Evolutionary conservation across 2,888 invertebrate genomes (phyloP), one percentile per base, ranked within the genome.

Genomic region (Zelleria hepariella): DNA sequence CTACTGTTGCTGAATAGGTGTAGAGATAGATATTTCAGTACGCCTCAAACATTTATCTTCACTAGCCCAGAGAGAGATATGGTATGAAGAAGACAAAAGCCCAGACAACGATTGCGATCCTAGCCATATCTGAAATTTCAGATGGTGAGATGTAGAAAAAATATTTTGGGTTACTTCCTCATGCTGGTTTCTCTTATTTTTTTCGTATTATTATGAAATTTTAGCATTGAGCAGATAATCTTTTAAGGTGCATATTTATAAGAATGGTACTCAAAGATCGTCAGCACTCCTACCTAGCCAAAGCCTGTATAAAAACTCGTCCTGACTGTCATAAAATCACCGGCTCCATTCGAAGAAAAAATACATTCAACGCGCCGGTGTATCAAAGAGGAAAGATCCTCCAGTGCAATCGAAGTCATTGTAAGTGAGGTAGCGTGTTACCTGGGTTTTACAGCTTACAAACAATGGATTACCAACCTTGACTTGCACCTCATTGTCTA

Each of bases 351-450:
- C 32, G 32, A 42, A 42, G 32, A 42, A 42, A 42, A 2, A 42
- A 15, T 10, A n/a, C n/a, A n/a, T n/a, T 15, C 15, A 42, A 42
- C 10, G 32, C 15, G 32, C 10, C 10, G 32, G 32, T 15, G 15
- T 42, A 42, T 42, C 15, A 42, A 1, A 15, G 32, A 15, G 15
- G 15, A 15, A 42, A 42, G 15, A 42, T 42, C 32, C 32, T 42
- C 5, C 2, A 15, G 32, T 42, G 15, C 5, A 15, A 15, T 15
- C 32, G 32, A 10, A 42, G 24, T 82, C 78, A 77, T 71, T 74
- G 79, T 80, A 85, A 85, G 72, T 80, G 81, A 81, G 82, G 85
- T 82, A 84, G 84, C 80, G 61, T 25, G 68, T 72, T 86, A 86
- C 86, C 86, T 86, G 86, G 67, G 67, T 72, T 86, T 86, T 85